These are phyloP conservation scores for Cyclophora punctaria DNA, from an alignment of 2,888 invertebrate genomes.

Conservation along the genomic window DNA sequence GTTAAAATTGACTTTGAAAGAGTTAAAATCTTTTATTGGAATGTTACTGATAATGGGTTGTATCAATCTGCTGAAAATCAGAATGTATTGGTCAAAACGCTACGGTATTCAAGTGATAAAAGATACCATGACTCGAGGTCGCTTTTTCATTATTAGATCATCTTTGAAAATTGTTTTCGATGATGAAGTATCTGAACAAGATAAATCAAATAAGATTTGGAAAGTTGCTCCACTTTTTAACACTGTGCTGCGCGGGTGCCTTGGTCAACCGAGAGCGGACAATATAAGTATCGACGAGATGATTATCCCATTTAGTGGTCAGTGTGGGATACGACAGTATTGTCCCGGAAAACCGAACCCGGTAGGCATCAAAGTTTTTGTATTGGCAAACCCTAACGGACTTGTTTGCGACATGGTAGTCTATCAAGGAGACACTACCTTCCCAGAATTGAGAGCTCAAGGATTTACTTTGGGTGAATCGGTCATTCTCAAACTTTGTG, in stretches of 20 bases:
- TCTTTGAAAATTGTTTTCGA: constrained; percentile 10
- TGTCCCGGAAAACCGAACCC: constrained; percentile 15
- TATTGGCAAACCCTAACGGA: constrained; percentile 13
- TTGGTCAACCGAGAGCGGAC: no score
- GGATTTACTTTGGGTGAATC: constrained; percentile 3
- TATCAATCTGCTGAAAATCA: no score
- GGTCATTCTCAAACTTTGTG: constrained; percentile 1
- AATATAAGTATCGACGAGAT: constrained; percentile 10
- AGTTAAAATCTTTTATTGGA: no score
- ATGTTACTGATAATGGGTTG: no score
- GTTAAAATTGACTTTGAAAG: no score
- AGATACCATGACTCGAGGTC: constrained; percentile 8
- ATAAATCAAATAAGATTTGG: no score
- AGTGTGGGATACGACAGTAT: constrained; percentile 9
- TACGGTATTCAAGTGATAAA: no score
- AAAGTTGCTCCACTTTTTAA: no score
- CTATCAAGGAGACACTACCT: constrained; percentile 14
- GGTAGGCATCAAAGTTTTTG: constrained; percentile 14
- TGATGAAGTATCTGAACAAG: constrained; percentile 3
- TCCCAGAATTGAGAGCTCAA: constrained; percentile 1
- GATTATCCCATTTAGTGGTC: constrained; percentile 12
- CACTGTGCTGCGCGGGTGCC: no score
- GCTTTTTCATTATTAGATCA: constrained; percentile 1
- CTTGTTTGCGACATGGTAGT: constrained; percentile 12
- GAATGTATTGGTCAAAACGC: no score